Evolutionary conservation across 2,888 invertebrate genomes (phyloP), one percentile per base, ranked within the genome.

Genomic region (Ormyrus pomaceus): DNA sequence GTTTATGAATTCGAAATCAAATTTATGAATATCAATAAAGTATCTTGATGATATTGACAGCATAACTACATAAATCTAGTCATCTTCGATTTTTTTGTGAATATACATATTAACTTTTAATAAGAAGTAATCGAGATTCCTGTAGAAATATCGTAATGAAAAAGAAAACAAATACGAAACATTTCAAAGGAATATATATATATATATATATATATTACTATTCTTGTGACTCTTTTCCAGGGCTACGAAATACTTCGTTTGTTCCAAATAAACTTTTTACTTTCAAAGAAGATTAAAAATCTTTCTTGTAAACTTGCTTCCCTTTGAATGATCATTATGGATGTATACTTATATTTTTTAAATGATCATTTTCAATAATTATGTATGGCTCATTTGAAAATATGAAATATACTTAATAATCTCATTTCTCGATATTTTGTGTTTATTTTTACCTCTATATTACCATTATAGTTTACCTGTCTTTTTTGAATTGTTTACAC

Each of bases 381-480:
- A 69, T 79, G 79, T 79, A 79, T 70, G 62, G 51, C 68, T 79
- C 68, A 79, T 79, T 77, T 34, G 48, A 64, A 74, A 79, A 64
- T 79, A 59, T 74, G 74, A 79, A 74, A 79, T 74, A 79, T 79
- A 74, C 78, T 69, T 74, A 74, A 70, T 79, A 79, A 79, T 79
- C 79, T 74, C 51, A 79, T 79, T 74, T 74, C 64, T 79, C 69
- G 53, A 70, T 58, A 56, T 64, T 5, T 74, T 74, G 62, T 74
- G 50, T 64, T 79, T 80, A 75, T 72, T 80, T 80, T 73, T 34
- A 61, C 78, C 81, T 75, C n/a, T 13, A 34, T 34, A 34, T 34
- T 34, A 34, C 34, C 3, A 34, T 34, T 34, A 34, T 34, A 34
- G 34, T 34, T 34, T 34, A 34, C 34, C 34, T 34, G 3, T 34